phyloP scores from a whole-genome alignment of 2,888 invertebrate genomes.

The Nesidiocoris tenuis region DNA sequence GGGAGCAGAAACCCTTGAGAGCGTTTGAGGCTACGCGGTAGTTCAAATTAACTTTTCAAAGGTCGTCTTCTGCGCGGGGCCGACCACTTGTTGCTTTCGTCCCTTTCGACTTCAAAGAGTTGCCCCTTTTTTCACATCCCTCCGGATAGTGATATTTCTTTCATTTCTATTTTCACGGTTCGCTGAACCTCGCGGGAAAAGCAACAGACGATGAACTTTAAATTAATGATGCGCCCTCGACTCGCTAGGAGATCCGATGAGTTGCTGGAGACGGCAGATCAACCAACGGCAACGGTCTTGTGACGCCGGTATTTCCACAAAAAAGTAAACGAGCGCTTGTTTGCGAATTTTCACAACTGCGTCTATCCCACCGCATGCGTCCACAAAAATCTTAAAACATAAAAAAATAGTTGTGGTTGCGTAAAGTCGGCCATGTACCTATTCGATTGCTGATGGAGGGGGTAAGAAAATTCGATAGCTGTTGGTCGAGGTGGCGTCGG shows the following conservation, averaged over 20 bases:
- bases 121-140: not conserved
- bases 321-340: too few relatives aligned
- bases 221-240: not conserved
- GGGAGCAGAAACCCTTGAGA: not conserved
- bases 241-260: not conserved
- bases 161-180: not conserved
- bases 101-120: slow-evolving; percentile 33
- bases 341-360: too few relatives aligned
- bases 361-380: too few relatives aligned
- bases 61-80: slow-evolving; percentile 21
- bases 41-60: slow-evolving; percentile 42
- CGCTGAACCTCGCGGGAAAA: not conserved
- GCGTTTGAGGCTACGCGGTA: slow-evolving; percentile 25
- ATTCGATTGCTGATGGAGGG: too few relatives aligned
- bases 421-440: too few relatives aligned
- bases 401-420: too few relatives aligned
- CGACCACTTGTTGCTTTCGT: slow-evolving; percentile 40
- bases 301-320: too few relatives aligned
- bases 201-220: not conserved
- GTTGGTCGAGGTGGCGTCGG: too few relatives aligned
- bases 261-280: too few relatives aligned
- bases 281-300: not conserved
- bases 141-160: not conserved
- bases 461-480: too few relatives aligned
- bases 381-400: too few relatives aligned